phyloP scores from a whole-genome alignment of 2,888 invertebrate species.

The Pristionchus entomophagus region DNA sequence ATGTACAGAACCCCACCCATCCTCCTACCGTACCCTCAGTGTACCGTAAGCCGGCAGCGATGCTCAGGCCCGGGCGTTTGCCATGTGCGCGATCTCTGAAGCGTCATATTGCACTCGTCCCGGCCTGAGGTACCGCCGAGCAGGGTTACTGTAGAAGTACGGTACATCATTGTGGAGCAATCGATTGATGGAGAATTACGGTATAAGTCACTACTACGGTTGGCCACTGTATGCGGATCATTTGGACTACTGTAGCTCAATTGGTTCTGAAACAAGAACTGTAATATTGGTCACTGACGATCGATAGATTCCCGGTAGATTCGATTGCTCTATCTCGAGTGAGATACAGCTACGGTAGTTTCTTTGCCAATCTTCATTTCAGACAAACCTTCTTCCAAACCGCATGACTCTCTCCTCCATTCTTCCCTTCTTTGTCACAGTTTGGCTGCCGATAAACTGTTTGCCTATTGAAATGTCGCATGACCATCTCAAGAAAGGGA shows the following conservation, averaged over 20 bases:
- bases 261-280: background rate
- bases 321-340: too few relatives aligned
- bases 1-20: background rate
- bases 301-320: too few relatives aligned
- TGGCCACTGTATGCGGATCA: too few relatives aligned
- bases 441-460: too few relatives aligned
- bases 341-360: too few relatives aligned
- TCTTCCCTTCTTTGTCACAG: too few relatives aligned
- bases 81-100: background rate
- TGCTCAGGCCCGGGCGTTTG: constrained; percentile 36
- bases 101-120: constrained; percentile 37
- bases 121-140: constrained; percentile 15
- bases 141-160: background rate
- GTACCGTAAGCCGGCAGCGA: background rate
- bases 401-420: too few relatives aligned
- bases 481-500: too few relatives aligned
- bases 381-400: too few relatives aligned
- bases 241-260: background rate
- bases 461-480: too few relatives aligned
- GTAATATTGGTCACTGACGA: background rate
- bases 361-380: too few relatives aligned
- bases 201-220: background rate
- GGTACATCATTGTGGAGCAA: background rate
- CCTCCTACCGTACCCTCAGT: background rate
- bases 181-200: background rate